Evolutionary conservation across 2,797 vertebrate species (phyloP).

Genomic region (Phrynocephalus forsythii): DNA sequence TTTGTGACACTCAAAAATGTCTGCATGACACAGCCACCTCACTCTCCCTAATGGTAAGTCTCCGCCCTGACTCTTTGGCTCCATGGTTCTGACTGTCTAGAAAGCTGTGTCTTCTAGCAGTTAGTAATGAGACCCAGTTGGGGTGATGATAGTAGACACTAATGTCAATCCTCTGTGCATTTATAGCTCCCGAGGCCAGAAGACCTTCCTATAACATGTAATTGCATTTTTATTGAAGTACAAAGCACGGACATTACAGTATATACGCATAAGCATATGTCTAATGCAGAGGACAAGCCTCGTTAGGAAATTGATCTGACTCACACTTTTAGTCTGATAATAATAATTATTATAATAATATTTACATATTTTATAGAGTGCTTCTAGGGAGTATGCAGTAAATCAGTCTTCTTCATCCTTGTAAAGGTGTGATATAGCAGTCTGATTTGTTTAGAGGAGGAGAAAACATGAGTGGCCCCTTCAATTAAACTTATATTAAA

Average conservation of each 20-base stretch:
- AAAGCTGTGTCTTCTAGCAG: not conserved
- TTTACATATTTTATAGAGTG: conserved; percentile 65
- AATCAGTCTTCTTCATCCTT: conserved; percentile 66
- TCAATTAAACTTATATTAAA: not conserved
- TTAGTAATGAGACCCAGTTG: not conserved
- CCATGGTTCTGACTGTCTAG: not conserved
- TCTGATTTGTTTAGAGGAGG: conserved; percentile 21
- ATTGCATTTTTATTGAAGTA: conserved; percentile 21
- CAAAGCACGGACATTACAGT: conserved; percentile 40
- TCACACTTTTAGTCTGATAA: conserved; percentile 62
- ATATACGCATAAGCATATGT: conserved; percentile 54
- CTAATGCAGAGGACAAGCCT: conserved; percentile 57
- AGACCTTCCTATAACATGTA: not conserved
- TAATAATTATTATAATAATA: conserved; percentile 57
- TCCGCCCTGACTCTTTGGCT: not conserved
- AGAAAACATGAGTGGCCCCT: not conserved
- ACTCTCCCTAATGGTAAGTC: not conserved
- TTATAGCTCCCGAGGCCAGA: not conserved
- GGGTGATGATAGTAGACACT: not conserved
- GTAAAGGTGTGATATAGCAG: conserved; percentile 50
- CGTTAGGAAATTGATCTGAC: conserved; percentile 57
- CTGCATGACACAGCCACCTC: not conserved
- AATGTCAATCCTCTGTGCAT: not conserved
- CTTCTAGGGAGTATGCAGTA: conserved; percentile 67
- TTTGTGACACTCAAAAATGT: not conserved